A percentile compares a stretch with the other conserved stretches of the same genome.
These are phyloP conservation scores for Smutsia temminckii DNA, from an alignment of 2,797 vertebrate species.

Conservation along the genomic window DNA sequence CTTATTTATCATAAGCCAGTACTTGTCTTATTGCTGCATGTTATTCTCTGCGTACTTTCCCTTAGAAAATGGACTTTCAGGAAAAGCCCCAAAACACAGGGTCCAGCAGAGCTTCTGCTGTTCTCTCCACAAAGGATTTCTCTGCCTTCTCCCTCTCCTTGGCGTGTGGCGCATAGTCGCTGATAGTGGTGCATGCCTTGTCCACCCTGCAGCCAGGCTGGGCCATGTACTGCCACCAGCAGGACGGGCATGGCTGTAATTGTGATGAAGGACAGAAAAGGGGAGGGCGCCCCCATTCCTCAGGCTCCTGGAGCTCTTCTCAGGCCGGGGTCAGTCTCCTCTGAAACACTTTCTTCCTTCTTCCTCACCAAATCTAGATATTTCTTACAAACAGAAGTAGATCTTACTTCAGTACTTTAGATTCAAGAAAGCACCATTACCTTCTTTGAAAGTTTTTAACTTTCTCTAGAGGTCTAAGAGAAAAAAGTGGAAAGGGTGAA, in stretches of 20 bases:
- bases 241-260: too few relatives aligned
- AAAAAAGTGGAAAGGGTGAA: neutral
- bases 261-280: neutral
- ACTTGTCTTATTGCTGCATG: neutral
- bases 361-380: neutral
- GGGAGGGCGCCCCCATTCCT: too few relatives aligned
- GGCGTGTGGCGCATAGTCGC: neutral
- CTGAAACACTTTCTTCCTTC: neutral
- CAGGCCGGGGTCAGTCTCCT: neutral
- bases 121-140: neutral
- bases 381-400: neutral
- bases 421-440: neutral
- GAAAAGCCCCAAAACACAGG: neutral
- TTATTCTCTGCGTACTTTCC: neutral
- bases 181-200: neutral
- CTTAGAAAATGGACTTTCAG: neutral
- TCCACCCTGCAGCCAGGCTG: fast-evolving
- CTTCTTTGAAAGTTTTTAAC: neutral
- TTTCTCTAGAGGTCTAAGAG: neutral
- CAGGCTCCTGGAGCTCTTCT: neutral
- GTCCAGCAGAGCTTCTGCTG: neutral
- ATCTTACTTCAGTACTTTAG: neutral
- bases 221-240: neutral
- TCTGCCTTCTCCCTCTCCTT: neutral
- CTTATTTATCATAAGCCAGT: neutral